phyloP scores from a whole-genome alignment of 1,140 invertebrate species.

The Propsilocerus akamusi region DNA sequence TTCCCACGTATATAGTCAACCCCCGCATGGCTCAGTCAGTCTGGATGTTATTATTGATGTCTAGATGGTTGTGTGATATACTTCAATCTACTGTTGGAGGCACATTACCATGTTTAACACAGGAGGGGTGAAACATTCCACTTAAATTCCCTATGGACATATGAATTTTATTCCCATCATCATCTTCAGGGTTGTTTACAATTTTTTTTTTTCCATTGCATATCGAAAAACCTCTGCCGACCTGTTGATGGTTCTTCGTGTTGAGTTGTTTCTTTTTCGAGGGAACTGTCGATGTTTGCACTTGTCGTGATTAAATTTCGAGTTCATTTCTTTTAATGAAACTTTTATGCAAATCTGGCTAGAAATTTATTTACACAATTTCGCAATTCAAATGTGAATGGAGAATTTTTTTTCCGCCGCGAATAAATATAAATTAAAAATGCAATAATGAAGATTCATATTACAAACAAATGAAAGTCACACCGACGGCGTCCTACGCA shows the following conservation, averaged over 20 bases:
- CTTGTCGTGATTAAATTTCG: not conserved
- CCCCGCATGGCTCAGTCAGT: not conserved
- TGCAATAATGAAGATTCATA: constrained; percentile 2
- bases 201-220: not conserved
- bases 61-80: not conserved
- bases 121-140: too few relatives aligned
- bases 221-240: too few relatives aligned
- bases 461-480: not conserved
- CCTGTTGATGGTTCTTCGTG: not conserved
- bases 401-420: too few relatives aligned
- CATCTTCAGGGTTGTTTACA: not conserved
- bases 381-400: not conserved
- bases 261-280: not conserved
- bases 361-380: constrained; percentile 2
- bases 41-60: not conserved
- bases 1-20: not conserved
- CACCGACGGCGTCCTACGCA: too few relatives aligned
- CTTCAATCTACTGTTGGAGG: not conserved
- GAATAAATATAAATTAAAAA: too few relatives aligned
- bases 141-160: constrained; percentile 1
- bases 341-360: not conserved
- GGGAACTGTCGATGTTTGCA: too few relatives aligned
- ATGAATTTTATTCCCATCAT: not conserved
- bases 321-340: not conserved
- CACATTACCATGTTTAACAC: too few relatives aligned